Evolutionary conservation across 2,888 invertebrate species (phyloP), one percentile per base, ranked within the genome.

Genomic region (Aquatica leii): DNA sequence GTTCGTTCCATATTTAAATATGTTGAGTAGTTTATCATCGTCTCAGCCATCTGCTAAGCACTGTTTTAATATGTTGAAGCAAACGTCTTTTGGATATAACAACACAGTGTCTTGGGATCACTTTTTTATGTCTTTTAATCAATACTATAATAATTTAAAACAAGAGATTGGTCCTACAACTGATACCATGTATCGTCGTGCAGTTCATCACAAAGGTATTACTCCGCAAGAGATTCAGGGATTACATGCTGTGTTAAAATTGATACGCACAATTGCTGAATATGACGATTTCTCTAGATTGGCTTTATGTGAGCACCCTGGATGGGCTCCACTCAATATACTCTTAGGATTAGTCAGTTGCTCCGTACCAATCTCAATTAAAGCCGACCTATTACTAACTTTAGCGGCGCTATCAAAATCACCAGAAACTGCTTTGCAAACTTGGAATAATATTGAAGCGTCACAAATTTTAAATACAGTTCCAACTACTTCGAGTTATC

Each of bases 371-470:
- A 87, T 95, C 51, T 85, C 86, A 1, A 84, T 98, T 64, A 98
- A 98, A 83, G 91, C 94, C 0, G 90, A 93, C 75, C 83, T 97
- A 54, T 84, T 96, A n/a, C 77, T 82, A 17, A 90, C 94, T 0
- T 82, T 97, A 55, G 90, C 92, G 0, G 90, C 94, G 1, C 83
- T 98, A 62, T 91, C 92, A n/a, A 87, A 87, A 72, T 87, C 91
- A 0, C 86, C 90, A 1, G 90, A 90, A 71, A 90, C 93, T 34
- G 93, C 94, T 1, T 85, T 88, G 2, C 88, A 88, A 62, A 87
- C 96, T 70, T 97, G 97, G 97, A 92, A 92, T 66, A 90, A 89
- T 69, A 82, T 95, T 15, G 95, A 95, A 82, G 88, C 90, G 1
- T 90, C 93, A 0, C 93, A 92, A 74, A 89, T 95, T 20, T 87